Evolutionary conservation across 1,140 invertebrate species (phyloP).

Genomic region (Aphaenogaster ashmeadi): DNA sequence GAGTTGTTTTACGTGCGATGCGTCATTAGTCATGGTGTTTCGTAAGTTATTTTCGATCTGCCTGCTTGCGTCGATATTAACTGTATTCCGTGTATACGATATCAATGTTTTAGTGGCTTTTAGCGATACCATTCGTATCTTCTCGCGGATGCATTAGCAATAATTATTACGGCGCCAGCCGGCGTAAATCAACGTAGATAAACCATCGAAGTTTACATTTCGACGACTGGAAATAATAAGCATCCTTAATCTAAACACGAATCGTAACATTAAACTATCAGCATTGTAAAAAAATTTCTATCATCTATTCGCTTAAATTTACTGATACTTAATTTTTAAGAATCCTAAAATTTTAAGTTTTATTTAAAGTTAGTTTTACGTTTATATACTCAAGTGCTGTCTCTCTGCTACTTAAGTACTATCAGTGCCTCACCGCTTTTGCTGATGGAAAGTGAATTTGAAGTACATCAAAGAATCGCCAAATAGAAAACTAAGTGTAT

Average conservation of each 20-base stretch:
- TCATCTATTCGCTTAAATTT: constrained; percentile 10
- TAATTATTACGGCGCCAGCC: constrained; percentile 51
- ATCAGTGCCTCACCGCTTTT: not conserved
- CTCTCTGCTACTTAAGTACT: not conserved
- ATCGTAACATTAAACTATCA: constrained; percentile 13
- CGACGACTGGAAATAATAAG: constrained; percentile 40
- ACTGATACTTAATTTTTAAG: constrained; percentile 11
- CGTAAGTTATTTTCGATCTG: constrained; percentile 8
- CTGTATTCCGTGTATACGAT: constrained; percentile 5
- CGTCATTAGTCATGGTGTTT: constrained; percentile 6
- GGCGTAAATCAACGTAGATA: constrained; percentile 39
- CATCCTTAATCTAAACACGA: constrained; percentile 28
- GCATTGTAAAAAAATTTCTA: not conserved
- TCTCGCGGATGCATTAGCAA: constrained; percentile 55
- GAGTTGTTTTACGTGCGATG: not conserved
- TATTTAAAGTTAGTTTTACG: not conserved
- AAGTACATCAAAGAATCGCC: not conserved
- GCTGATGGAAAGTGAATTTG: not conserved
- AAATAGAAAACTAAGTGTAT: constrained; percentile 7
- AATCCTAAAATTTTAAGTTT: not conserved
- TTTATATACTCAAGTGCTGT: not conserved
- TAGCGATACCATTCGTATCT: constrained; percentile 58
- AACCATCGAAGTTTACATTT: constrained; percentile 55
- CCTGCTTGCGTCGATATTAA: constrained; percentile 19
- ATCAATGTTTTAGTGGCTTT: constrained; percentile 60